A percentile compares a stretch with the other conserved stretches of the same genome.
Evolutionary conservation across 2,797 vertebrate species (phyloP).

Genomic region (Adrianichthys oophorus): DNA sequence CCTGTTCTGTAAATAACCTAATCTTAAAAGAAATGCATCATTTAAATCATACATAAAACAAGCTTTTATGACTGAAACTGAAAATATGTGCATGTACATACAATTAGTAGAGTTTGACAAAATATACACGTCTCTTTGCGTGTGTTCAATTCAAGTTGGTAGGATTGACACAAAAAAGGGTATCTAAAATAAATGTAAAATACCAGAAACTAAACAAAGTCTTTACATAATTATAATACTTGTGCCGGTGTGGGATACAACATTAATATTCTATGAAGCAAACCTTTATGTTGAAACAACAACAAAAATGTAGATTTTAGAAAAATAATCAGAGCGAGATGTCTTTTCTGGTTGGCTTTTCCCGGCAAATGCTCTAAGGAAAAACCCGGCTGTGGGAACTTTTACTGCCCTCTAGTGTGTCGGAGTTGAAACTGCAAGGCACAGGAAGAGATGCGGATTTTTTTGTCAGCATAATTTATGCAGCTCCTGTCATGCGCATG

Average conservation of each 20-base stretch:
- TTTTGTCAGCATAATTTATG: conserved; percentile 44
- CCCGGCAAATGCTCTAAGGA: not conserved
- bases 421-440: conserved; percentile 39
- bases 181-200: not conserved
- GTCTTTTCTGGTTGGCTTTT: conserved; percentile 6
- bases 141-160: too few relatives aligned
- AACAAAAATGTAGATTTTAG: fast-evolving
- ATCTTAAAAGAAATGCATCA: too few relatives aligned
- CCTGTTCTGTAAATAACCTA: not conserved
- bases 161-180: not conserved
- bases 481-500: conserved; percentile 27
- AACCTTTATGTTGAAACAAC: not conserved
- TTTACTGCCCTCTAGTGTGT: conserved; percentile 38
- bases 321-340: conserved; percentile 31
- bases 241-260: too few relatives aligned
- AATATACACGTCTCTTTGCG: too few relatives aligned
- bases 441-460: conserved; percentile 24
- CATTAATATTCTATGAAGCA: too few relatives aligned
- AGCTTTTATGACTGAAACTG: too few relatives aligned
- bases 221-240: not conserved
- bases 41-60: too few relatives aligned
- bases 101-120: too few relatives aligned
- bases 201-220: not conserved
- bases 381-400: too few relatives aligned
- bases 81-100: not conserved